These are phyloP conservation scores for Meteorus cinctellus DNA, from an alignment of 2,888 invertebrate genomes.

Conservation along the genomic window DNA sequence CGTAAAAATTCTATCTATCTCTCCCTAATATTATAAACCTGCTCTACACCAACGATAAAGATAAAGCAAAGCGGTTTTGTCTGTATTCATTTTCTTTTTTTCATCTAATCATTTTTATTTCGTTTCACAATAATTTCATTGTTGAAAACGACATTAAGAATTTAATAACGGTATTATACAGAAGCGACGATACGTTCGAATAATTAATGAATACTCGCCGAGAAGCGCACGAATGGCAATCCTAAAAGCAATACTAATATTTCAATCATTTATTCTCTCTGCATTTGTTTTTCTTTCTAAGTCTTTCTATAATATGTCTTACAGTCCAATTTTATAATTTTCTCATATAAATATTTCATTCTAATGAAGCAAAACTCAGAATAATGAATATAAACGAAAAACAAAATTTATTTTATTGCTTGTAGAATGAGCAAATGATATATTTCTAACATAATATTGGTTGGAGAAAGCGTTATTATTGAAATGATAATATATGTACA, in stretches of 20 bases:
- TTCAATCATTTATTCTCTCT: not conserved
- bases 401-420: conserved; percentile 27
- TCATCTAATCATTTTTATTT: conserved; percentile 26
- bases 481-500: conserved; percentile 13
- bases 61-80: conserved; percentile 31
- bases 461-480: not conserved
- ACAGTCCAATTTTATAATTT: not conserved
- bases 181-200: conserved; percentile 22
- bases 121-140: conserved; percentile 30
- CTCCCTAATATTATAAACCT: conserved; percentile 28
- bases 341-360: not conserved
- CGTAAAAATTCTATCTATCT: conserved; percentile 30
- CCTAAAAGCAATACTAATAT: conserved; percentile 30
- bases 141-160: conserved; percentile 40
- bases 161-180: conserved; percentile 25
- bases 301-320: not conserved
- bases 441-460: not conserved
- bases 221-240: conserved; percentile 28
- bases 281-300: not conserved
- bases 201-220: conserved; percentile 12
- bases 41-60: conserved; percentile 34
- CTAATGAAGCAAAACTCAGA: conserved; percentile 3
- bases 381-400: conserved; percentile 10
- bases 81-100: conserved; percentile 20
- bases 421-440: conserved; percentile 34